phyloP scores from a whole-genome alignment of 2,888 invertebrate species.

The Agrotis ipsilon region DNA sequence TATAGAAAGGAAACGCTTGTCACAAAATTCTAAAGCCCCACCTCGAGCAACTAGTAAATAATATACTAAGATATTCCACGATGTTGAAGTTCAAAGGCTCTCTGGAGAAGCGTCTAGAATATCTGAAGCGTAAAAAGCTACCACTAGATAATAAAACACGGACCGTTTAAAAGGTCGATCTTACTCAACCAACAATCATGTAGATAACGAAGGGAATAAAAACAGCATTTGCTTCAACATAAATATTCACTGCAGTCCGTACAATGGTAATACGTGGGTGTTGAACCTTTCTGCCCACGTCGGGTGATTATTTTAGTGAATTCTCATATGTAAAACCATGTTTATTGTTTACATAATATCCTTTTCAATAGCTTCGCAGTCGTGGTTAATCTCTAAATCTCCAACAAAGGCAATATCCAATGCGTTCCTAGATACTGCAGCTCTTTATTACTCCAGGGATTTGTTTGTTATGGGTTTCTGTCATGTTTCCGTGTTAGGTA shows the following conservation, averaged over 20 bases:
- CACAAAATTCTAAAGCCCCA: constrained; percentile 37
- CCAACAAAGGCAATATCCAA: constrained; percentile 46
- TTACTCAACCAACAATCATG: constrained; percentile 58
- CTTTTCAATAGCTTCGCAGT: constrained; percentile 48
- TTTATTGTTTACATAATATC: constrained; percentile 63
- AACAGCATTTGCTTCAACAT: constrained; percentile 56
- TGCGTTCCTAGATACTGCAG: constrained; percentile 51
- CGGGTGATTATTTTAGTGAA: constrained; percentile 64
- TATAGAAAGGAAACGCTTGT: constrained; percentile 1
- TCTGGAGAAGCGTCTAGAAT: constrained; percentile 70
- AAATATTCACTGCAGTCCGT: constrained; percentile 60
- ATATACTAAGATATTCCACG: constrained; percentile 72
- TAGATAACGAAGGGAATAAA: constrained; percentile 56
- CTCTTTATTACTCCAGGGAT: constrained; percentile 52
- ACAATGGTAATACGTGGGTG: constrained; percentile 67
- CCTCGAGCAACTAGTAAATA: constrained; percentile 60
- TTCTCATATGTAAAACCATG: constrained; percentile 58
- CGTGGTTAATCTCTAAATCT: constrained; percentile 53
- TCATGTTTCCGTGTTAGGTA: constrained; percentile 68
- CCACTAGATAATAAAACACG: constrained; percentile 69
- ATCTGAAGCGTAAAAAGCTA: constrained; percentile 76
- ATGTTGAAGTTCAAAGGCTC: constrained; percentile 73
- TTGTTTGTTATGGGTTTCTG: constrained; percentile 65
- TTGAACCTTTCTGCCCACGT: constrained; percentile 62
- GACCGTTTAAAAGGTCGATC: constrained; percentile 55